Base-by-base conservation (phyloP, 2,888 invertebrate species). In the Hypselothyrea guttata region DNA sequence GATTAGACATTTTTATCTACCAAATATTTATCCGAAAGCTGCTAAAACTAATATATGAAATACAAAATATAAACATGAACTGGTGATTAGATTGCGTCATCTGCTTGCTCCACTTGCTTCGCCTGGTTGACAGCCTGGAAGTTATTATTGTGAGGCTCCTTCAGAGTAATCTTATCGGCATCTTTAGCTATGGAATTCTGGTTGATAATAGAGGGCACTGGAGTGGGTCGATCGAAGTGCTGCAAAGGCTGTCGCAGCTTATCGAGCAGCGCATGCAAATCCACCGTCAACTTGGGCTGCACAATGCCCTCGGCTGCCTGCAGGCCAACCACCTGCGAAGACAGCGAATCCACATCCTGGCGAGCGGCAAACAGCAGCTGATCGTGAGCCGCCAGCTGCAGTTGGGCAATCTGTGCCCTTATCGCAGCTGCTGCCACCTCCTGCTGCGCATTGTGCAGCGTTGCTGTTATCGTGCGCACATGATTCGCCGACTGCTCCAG, bases 351-450 rank as follows among this genome's bases (percentile, higher is more conserved):
- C 12, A 90, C 90, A 49, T 88, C 88, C 73, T 90, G 90, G 1
- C 90, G 84, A 2, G 90, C 90, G 0, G 90, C 90, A 52, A 90
- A 90, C 4, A 90, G 59, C 30, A 90, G 62, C 58, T 90, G 90
- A 65, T 90, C 90, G 47, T 90, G 90, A 0, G 90, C 90, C 1
- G 90, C 89, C 52, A 90, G 58, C 70, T 90, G 90, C 1, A 90
- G 62, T 52, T 90, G 90, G 0, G 90, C 90, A 0, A 89, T 88
- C 72, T 90, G 90, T 0, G 90, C 90, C 1, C 89, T 82, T 28
- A 90, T 87, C 0, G 90, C 90, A 2, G 89, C 84, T 1, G 86
- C 74, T 1, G 90, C 90, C 30, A 90, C 90, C 52, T 87, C 87
- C 62, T 90, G 89, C 48, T 90, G 90, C 0, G 90, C 89, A 30